phyloP scores from a whole-genome alignment of 2,888 invertebrate species.

The Drosophila borborema region DNA sequence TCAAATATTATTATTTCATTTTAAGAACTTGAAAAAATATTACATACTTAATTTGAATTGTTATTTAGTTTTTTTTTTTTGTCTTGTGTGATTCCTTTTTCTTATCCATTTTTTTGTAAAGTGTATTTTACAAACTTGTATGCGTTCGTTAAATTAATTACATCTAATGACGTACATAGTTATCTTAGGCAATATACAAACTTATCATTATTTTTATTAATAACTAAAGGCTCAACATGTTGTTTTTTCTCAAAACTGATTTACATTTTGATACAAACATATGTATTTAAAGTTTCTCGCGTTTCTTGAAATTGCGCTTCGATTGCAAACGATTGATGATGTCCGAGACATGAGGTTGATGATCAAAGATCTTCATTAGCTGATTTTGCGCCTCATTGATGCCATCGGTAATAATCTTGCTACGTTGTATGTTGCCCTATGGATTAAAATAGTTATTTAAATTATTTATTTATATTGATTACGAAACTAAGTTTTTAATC shows the following conservation, averaged over 20 bases:
- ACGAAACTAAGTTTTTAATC: not conserved
- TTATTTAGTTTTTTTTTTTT: slow-evolving; percentile 2
- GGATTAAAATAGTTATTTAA: slow-evolving; percentile 1
- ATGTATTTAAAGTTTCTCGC: slow-evolving; percentile 88
- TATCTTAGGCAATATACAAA: slow-evolving; percentile 47
- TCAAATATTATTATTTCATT: slow-evolving; percentile 35
- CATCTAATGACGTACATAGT: slow-evolving; percentile 36
- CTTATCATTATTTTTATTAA: slow-evolving; percentile 32
- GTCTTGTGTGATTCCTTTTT: slow-evolving; percentile 15
- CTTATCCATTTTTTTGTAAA: slow-evolving; percentile 32
- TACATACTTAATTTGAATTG: slow-evolving; percentile 25
- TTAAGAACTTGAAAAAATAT: slow-evolving; percentile 54
- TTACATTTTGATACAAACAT: slow-evolving; percentile 15
- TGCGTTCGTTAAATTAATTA: slow-evolving; percentile 24
- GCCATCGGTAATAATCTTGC: slow-evolving; percentile 96
- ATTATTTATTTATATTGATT: not conserved
- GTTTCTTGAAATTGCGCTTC: slow-evolving; percentile 96
- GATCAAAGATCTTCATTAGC: slow-evolving; percentile 95
- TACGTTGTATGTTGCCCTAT: slow-evolving; percentile 97
- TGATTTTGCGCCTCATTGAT: slow-evolving; percentile 95
- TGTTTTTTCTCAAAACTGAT: slow-evolving; percentile 28
- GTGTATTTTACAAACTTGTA: slow-evolving; percentile 42
- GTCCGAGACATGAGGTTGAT: slow-evolving; percentile 94
- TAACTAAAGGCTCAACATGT: slow-evolving; percentile 36
- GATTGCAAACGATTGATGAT: slow-evolving; percentile 96